Conservation (phyloP, 2,797 vertebrate species). For the Halcyon chelicuti region DNA sequence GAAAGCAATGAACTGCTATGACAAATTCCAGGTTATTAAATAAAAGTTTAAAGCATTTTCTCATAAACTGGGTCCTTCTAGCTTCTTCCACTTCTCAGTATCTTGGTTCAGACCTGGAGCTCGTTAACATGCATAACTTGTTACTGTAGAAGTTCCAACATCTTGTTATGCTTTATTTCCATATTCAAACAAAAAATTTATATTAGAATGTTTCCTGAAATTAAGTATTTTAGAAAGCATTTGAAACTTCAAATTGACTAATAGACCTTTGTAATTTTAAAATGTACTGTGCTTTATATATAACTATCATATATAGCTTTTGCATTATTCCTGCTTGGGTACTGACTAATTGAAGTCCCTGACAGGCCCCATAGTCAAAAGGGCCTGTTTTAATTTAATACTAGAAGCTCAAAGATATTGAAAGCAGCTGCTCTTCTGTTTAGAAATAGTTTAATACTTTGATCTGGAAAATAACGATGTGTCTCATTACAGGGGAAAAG, state of each 20-base stretch:
- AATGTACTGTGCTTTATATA: background rate
- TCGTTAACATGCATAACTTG: background rate
- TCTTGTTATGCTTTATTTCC: background rate
- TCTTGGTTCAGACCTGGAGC: background rate
- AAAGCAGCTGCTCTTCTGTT: slow-evolving; percentile 12
- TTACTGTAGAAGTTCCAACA: background rate
- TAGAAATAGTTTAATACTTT: background rate
- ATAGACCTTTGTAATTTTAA: background rate
- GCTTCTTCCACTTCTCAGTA: background rate
- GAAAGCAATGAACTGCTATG: background rate
- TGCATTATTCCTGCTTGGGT: background rate
- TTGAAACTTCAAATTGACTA: background rate
- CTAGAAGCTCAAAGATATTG: background rate
- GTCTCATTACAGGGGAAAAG: background rate
- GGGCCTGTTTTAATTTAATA: background rate
- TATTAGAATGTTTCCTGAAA: background rate
- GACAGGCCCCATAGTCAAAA: background rate
- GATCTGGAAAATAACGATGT: background rate
- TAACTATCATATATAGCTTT: background rate
- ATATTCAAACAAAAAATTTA: background rate
- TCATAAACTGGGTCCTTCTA: background rate
- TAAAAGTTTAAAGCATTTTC: background rate
- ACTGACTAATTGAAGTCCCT: background rate
- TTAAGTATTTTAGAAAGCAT: background rate
- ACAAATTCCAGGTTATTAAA: background rate